Conservation (phyloP, 2,888 invertebrate genomes). For the Pyrrhosoma nymphula region DNA sequence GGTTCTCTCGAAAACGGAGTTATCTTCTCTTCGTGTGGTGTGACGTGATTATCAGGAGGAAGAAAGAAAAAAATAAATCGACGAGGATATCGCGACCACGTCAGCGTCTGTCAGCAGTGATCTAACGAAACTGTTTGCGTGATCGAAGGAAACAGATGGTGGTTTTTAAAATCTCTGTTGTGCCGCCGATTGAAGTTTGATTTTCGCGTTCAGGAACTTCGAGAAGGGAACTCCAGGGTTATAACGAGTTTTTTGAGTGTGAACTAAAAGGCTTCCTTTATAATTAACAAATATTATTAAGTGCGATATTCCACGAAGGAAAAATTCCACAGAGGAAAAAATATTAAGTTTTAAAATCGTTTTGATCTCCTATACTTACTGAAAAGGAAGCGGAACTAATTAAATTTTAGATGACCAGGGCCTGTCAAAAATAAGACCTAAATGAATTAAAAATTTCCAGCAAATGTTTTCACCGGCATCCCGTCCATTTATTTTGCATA, state of each 20-base stretch:
- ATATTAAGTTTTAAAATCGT: no score
- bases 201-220: not conserved
- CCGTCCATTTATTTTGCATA: no score
- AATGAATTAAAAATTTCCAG: no score
- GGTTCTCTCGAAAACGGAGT: not conserved
- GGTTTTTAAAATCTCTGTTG: not conserved
- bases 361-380: no score
- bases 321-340: no score
- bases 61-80: not conserved
- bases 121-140: not conserved
- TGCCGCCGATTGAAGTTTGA: not conserved
- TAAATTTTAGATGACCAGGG: no score
- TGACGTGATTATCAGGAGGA: not conserved
- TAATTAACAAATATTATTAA: not conserved
- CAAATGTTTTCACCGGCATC: no score
- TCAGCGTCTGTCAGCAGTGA: not conserved
- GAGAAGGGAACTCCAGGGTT: not conserved
- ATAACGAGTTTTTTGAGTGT: not conserved
- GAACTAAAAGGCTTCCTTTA: not conserved
- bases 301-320: no score
- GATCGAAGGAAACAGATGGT: not conserved
- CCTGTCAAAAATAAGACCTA: no score
- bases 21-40: not conserved
- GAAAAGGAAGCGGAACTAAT: no score
- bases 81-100: not conserved